These are phyloP conservation scores for Drosophila tanythrix DNA, from an alignment of 2,888 invertebrate genomes.

Conservation along the genomic window DNA sequence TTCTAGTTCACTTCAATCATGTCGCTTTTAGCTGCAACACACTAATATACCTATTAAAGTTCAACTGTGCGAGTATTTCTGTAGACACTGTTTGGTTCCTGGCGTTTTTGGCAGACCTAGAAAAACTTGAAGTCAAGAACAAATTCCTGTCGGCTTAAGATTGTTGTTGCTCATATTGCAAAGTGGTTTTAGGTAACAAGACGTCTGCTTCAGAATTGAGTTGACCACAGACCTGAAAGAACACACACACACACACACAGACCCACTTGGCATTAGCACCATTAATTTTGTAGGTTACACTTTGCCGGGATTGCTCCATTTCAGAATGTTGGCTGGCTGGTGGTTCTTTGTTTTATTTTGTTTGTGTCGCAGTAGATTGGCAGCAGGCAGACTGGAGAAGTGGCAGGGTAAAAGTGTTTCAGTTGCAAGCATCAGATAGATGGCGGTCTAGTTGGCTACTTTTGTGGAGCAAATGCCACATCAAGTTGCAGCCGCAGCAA, in stretches of 20 bases:
- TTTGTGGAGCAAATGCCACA: constrained; percentile 60
- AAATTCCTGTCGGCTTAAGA: constrained; percentile 40
- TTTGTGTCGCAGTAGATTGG: constrained; percentile 32
- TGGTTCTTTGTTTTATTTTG: constrained; percentile 39
- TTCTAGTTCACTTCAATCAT: not conserved
- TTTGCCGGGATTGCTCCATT: constrained; percentile 56
- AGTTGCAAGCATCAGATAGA: constrained; percentile 51
- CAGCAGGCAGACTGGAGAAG: constrained; percentile 20
- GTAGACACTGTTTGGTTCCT: constrained; percentile 2
- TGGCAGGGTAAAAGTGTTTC: constrained; percentile 56
- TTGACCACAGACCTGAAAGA: constrained; percentile 37
- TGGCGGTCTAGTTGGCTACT: constrained; percentile 44
- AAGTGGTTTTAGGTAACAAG: constrained; percentile 62
- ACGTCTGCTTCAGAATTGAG: constrained; percentile 59
- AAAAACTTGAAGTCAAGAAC: constrained; percentile 42
- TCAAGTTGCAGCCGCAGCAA: constrained; percentile 73
- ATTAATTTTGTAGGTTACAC: constrained; percentile 73
- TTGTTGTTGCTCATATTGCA: constrained; percentile 57
- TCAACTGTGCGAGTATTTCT: not conserved
- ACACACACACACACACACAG: constrained; percentile 18
- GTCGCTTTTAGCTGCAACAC: not conserved
- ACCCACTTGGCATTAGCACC: constrained; percentile 71
- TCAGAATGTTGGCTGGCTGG: constrained; percentile 31
- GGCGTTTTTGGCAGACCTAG: constrained; percentile 7
- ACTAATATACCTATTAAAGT: not conserved